phyloP scores from a whole-genome alignment of 64 coral and sea anemone species.

The Pocillopora damicornis region DNA sequence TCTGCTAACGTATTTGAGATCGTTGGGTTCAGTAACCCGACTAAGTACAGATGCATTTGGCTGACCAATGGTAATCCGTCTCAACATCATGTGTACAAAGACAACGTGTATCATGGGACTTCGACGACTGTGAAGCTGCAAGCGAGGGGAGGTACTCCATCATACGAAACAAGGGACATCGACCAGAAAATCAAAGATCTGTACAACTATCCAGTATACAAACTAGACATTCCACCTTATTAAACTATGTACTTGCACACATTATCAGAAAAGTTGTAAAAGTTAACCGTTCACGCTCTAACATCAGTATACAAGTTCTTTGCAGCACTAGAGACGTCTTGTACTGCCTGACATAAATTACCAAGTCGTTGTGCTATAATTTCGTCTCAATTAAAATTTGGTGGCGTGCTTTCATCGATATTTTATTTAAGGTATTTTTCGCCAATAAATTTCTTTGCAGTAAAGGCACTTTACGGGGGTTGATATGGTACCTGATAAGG shows the following conservation, averaged over 20 bases:
- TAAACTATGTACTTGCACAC: not conserved
- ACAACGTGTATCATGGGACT: conserved; percentile 20
- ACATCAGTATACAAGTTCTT: too few species aligned
- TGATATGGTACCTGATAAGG: too few species aligned
- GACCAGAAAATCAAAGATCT: not conserved
- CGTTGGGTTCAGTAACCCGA: not conserved
- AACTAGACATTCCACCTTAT: conserved; percentile 5
- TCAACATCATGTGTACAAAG: conserved; percentile 32
- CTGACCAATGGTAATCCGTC: conserved; percentile 18
- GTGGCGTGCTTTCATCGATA: too few species aligned
- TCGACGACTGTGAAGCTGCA: not conserved
- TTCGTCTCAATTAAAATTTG: too few species aligned
- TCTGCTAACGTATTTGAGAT: conserved; percentile 48
- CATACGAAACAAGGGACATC: conserved; percentile 9
- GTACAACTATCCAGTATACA: not conserved
- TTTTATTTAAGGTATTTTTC: too few species aligned
- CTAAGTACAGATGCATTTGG: conserved; percentile 14
- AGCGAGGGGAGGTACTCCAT: not conserved
- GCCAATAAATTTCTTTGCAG: too few species aligned
- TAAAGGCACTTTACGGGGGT: too few species aligned
- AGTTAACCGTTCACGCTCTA: too few species aligned
- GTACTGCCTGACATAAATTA: too few species aligned
- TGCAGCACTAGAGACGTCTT: too few species aligned
- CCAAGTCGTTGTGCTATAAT: too few species aligned
- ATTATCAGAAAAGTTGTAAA: too few species aligned